phyloP scores from a whole-genome alignment of 2,797 vertebrate genomes.

The Acanthurus leucopareius region DNA sequence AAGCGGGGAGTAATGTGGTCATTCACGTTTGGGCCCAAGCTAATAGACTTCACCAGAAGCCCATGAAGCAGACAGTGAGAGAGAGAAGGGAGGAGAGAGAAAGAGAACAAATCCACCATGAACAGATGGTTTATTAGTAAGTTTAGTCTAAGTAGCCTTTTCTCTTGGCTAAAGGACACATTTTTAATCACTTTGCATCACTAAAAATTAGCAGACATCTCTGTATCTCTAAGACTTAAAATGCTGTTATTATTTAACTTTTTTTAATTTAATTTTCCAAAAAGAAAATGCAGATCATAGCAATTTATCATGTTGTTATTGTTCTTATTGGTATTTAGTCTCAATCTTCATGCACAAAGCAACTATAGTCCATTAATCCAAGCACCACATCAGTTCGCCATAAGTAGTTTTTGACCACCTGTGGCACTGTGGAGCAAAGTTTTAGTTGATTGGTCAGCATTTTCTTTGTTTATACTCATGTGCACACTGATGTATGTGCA shows the following conservation, averaged over 20 bases:
- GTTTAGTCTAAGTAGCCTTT: conserved; percentile 17
- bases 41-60: conserved; percentile 39
- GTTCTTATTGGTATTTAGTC: conserved; percentile 2
- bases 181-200: conserved; percentile 61
- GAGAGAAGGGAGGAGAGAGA: not conserved
- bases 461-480: not conserved
- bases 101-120: not conserved
- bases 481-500: not conserved
- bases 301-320: too few relatives aligned
- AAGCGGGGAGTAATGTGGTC: conserved; percentile 61
- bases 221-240: too few relatives aligned
- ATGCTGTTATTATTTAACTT: too few relatives aligned
- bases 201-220: conserved; percentile 28
- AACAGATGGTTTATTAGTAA: conserved; percentile 46
- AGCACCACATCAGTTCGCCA: not conserved
- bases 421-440: not conserved
- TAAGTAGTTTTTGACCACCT: not conserved
- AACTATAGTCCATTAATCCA: not conserved
- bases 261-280: too few relatives aligned
- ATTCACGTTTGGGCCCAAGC: conserved; percentile 30
- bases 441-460: not conserved
- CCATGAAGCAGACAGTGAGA: conserved; percentile 16
- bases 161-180: conserved; percentile 53
- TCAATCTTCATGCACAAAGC: conserved; percentile 3
- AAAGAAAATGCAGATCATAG: too few relatives aligned